These are phyloP conservation scores for Papilio helenus DNA, from an alignment of 1,140 invertebrate species.

Conservation along the genomic window DNA sequence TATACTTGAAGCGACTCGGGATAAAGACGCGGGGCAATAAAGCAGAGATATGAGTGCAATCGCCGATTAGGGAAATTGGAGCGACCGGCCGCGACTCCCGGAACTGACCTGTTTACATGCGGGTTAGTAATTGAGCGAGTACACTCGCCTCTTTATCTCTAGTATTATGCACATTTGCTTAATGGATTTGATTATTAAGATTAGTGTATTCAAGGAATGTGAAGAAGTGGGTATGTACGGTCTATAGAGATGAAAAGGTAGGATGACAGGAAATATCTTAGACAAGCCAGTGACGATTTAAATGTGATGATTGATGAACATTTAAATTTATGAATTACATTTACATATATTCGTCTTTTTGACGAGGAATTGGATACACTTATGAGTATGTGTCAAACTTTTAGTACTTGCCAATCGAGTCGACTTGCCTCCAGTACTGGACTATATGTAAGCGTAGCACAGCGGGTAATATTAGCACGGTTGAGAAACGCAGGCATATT, in stretches of 20 bases:
- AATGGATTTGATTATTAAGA: no score
- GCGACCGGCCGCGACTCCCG: constrained; percentile 35
- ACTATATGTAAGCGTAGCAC: constrained; percentile 15
- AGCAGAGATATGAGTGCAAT: constrained; percentile 43
- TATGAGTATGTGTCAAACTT: no score
- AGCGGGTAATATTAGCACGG: constrained; percentile 42
- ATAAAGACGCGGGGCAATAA: constrained; percentile 34
- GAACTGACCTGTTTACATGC: constrained; percentile 27
- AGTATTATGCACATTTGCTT: no score
- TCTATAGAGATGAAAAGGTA: no score
- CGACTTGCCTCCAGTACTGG: neutral
- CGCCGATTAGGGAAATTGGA: constrained; percentile 42
- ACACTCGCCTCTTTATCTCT: neutral
- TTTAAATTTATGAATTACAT: no score
- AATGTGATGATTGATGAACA: no score
- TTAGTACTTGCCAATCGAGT: constrained; percentile 1
- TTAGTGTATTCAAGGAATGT: no score
- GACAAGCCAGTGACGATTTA: no score
- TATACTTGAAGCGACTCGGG: constrained; percentile 1
- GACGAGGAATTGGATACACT: no score
- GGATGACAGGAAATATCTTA: no score
- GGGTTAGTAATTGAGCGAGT: constrained; percentile 7
- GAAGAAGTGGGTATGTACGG: no score
- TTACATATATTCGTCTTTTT: no score
- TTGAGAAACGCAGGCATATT: constrained; percentile 42